Base-by-base conservation (phyloP, 1,140 invertebrate genomes). In the Drosophila gunungcola region DNA sequence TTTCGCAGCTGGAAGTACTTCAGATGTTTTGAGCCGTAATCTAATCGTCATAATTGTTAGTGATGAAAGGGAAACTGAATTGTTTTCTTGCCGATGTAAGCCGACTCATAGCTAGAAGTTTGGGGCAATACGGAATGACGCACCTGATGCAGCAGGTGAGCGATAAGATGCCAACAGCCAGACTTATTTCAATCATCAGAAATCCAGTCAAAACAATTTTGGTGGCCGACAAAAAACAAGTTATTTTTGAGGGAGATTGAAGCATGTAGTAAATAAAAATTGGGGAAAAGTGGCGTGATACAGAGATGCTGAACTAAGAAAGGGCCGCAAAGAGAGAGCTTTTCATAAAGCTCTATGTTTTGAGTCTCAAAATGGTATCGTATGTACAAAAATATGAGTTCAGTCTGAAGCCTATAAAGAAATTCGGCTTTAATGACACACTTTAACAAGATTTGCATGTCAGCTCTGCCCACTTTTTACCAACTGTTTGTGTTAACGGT, bases 191-290 rank as follows among this genome's bases (percentile, higher is more conserved):
- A 21, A 48, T 67, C 41, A 52, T 12, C 41, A 25, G 34, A 10
- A 68, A 69, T 29, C 51, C 64, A 63, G 60, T 52, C 46, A 63
- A 64, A 68, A 68, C 62, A 69, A 55, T 51, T 52, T 11, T 36
- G 64, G 16, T 43, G 43, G 41, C 62, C 61, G 11, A 68, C 27
- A 38, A 7, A 42, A 68, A 69, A 69, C 67, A 34, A 48, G 67
- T 70, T 70, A 69, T 70, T 56, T 48, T 25, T 16, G 46, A n/a
- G 41, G n/a, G 21, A 58, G 56, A 36, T 12, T 45, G 43, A 65
- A 29, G 69, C 16, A 52, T 77, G 65, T 43, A 77, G 49, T 36
- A 76, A 83, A 77, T 77, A 84, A 84, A 85, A 84, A 67, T 57
- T 65, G 56, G 32, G 73, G 64, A 76, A 75, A 76, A 53, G 73